Conservation (phyloP, 2,888 invertebrate genomes). For the Meloe dianella region DNA sequence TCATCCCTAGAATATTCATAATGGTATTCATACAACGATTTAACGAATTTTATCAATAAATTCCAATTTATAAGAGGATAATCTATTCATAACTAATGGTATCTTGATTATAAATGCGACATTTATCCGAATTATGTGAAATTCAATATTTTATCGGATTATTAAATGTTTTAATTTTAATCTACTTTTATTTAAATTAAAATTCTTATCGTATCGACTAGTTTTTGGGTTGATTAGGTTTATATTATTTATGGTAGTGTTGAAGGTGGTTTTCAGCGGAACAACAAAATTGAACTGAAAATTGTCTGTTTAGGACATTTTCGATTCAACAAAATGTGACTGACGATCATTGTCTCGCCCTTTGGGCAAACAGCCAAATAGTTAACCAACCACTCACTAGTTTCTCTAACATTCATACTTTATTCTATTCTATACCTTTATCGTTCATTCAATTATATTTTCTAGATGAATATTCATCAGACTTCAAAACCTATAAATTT, state of each 20-base stretch:
- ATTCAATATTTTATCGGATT: not conserved
- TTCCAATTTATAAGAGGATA: not conserved
- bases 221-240: not conserved
- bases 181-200: not conserved
- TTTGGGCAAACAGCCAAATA: constrained; percentile 2
- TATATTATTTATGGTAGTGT: not conserved
- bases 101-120: not conserved
- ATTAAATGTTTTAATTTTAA: not conserved
- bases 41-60: not conserved
- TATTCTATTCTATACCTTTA: not conserved
- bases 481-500: constrained; percentile 3
- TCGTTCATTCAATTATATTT: not conserved
- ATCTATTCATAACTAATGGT: no score
- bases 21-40: not conserved
- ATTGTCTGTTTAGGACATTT: not conserved
- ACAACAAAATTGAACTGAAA: not conserved
- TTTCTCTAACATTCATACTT: not conserved
- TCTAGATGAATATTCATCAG: not conserved
- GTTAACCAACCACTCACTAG: not conserved
- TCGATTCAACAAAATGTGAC: not conserved
- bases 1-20: not conserved
- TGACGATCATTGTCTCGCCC: not conserved
- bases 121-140: not conserved
- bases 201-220: not conserved
- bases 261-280: not conserved